phyloP scores from a whole-genome alignment of 2,797 vertebrate genomes.

The Sebastes umbrosus region DNA sequence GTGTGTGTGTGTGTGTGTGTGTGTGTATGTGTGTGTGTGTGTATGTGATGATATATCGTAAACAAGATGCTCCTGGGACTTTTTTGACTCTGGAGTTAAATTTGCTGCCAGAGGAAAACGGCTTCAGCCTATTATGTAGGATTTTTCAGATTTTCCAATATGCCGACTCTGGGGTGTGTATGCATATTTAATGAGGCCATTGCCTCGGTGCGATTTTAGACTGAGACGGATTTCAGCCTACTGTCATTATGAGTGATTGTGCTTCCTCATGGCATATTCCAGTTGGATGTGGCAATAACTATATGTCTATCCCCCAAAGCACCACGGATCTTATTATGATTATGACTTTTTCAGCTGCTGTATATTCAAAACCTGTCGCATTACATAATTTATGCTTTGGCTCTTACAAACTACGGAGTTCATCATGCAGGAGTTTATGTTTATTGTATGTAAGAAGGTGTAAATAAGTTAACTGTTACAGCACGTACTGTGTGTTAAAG shows the following conservation, averaged over 20 bases:
- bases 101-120: constrained; percentile 17
- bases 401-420: not conserved
- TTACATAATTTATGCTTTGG: constrained; percentile 21
- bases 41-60: constrained; percentile 5
- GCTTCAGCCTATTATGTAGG: constrained; percentile 38
- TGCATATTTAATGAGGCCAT: constrained; percentile 70
- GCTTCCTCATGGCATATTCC: constrained; percentile 54
- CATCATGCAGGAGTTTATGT: not conserved
- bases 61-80: constrained; percentile 34
- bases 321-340: constrained; percentile 62
- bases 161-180: constrained; percentile 39
- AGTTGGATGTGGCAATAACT: constrained; percentile 66
- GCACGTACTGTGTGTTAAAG: not conserved
- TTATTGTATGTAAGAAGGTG: not conserved
- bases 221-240: constrained; percentile 45
- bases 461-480: not conserved
- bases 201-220: constrained; percentile 50
- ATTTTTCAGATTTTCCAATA: constrained; percentile 66
- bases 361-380: constrained; percentile 51
- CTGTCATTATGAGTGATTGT: constrained; percentile 70
- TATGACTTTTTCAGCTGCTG: constrained; percentile 43
- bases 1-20: not conserved
- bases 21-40: constrained; percentile 6
- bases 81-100: constrained; percentile 30
- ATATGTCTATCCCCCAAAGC: constrained; percentile 58